Conservation (phyloP, 2,888 invertebrate genomes). For the Tinea pellionella region DNA sequence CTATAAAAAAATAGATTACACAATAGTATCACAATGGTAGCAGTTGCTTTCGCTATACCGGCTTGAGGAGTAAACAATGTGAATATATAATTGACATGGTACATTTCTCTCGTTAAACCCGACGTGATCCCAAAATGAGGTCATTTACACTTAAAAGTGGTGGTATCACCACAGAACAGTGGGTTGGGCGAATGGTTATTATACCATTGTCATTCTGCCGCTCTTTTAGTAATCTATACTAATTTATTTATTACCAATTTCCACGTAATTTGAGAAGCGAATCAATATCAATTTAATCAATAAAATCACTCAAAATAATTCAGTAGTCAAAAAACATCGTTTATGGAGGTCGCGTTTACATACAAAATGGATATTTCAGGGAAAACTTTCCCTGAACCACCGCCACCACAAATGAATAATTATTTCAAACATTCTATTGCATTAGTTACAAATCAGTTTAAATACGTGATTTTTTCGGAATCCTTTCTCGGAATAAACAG, state of each 20-base stretch:
- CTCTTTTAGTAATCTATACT: too few species aligned
- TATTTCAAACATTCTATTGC: background rate
- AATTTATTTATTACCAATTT: background rate
- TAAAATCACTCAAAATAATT: background rate
- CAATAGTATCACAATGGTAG: too few species aligned
- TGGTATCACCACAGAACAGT: too few species aligned
- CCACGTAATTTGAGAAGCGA: background rate
- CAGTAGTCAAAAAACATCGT: background rate
- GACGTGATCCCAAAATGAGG: too few species aligned
- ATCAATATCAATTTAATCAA: background rate
- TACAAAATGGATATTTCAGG: background rate
- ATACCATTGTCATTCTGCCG: too few species aligned
- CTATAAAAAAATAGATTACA: too few species aligned
- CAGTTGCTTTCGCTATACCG: too few species aligned
- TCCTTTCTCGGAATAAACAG: conserved; percentile 31
- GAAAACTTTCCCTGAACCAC: background rate
- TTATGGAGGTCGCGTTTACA: background rate
- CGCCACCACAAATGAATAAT: background rate
- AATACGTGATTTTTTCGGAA: conserved; percentile 22
- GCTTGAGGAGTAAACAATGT: too few species aligned
- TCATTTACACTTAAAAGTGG: too few species aligned
- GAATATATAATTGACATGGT: too few species aligned
- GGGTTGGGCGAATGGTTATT: too few species aligned
- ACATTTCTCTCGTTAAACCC: too few species aligned
- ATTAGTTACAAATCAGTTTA: background rate